Conservation (phyloP, 1,140 invertebrate genomes). For the Macrostomum lignano region DNA sequence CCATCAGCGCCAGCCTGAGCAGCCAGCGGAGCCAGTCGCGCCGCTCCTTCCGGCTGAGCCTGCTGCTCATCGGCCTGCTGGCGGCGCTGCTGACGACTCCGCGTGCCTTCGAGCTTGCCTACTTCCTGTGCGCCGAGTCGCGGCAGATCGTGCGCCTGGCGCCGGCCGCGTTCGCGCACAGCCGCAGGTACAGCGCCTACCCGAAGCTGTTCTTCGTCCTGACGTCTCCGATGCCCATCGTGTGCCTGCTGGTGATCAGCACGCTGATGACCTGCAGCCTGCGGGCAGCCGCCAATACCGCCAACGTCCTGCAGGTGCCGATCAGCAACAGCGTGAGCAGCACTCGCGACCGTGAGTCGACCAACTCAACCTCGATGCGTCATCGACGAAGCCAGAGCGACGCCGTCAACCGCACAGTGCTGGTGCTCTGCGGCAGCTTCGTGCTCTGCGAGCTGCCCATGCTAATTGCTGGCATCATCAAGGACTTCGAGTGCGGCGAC, state of each 20-base stretch:
- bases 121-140: neutral
- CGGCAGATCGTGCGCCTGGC: neutral
- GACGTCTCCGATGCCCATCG: neutral
- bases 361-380: too few relatives aligned
- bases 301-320: neutral
- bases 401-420: constrained; percentile 1
- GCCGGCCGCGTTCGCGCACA: neutral
- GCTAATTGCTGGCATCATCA: neutral
- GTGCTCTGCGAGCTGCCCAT: neutral
- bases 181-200: neutral
- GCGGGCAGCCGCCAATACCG: neutral
- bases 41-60: neutral
- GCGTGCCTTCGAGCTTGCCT: neutral
- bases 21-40: neutral
- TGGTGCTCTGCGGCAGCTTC: neutral
- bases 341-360: neutral
- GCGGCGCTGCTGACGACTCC: neutral
- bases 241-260: neutral
- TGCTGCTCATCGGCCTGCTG: neutral
- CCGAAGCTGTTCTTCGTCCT: neutral
- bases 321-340: neutral
- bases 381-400: neutral
- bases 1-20: neutral
- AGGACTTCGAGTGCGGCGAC: neutral
- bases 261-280: neutral